Base-by-base conservation (phyloP, 2,888 invertebrate species). In the Tricholauxania praeusta region DNA sequence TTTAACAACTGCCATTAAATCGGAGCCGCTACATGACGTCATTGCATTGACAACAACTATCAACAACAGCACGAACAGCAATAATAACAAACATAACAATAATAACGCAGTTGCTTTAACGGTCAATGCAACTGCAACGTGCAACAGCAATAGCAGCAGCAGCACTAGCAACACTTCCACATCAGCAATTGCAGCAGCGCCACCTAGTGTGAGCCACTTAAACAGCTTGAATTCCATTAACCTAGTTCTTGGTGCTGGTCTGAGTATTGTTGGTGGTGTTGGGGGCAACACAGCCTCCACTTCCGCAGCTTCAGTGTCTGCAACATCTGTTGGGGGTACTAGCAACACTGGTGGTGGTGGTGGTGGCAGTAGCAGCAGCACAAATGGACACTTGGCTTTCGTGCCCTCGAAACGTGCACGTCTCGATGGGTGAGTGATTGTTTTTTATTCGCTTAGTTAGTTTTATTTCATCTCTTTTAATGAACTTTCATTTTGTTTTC, bases 371-470 rank as follows among this genome's bases (percentile, higher is more conserved):
- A 28, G 71, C 78, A 47, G 87, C 82, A 82, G 87, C 81, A 88
- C 82, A 85, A 89, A 87, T 79, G 89, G 86, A 22, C 83, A 84
- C 73, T 75, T 86, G 64, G 83, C 82, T n/a, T 84, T 83, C 75
- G 82, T 85, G 73, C 85, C 87, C 72, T 89, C 87, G 76, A 91
- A 91, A 79, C 86, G 90, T 72, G 88, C 89, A 68, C 88, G 91
- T 73, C 75, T 87, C 71, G 87, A 87, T 77, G 85, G 83, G 87
- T 87, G 80, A 84, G 85, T 81, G 67, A 12, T 59, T 52, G 22
- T 15, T 14, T 28, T 28, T 10, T 10, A 22, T 10, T 17, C 17
- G 12, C 57, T 22, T 17, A 12, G 14, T n/a, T 6, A 14, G 12
- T 55, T 64, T 15, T 17, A 19, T 3, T 22, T 17, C n/a, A 4